phyloP scores from a whole-genome alignment of 2,888 invertebrate species.

The Galeopsomyia nigrocyanea region DNA sequence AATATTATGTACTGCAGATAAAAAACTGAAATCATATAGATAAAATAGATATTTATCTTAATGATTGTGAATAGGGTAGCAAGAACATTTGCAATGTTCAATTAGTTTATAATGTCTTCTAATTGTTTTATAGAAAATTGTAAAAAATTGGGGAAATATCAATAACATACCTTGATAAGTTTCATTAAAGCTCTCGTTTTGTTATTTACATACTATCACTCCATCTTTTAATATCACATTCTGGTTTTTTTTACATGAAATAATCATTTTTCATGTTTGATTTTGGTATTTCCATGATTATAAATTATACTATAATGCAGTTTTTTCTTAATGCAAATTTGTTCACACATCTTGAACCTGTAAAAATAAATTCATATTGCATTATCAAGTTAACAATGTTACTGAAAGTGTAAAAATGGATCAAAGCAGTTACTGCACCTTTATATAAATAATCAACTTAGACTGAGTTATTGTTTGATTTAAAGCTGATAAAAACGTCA shows the following conservation, averaged over 20 bases:
- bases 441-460: too few species aligned
- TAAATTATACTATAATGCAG: conserved; percentile 18
- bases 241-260: conserved; percentile 10
- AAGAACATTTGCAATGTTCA: not conserved
- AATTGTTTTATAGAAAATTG: not conserved
- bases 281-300: conserved; percentile 1
- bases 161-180: conserved; percentile 27
- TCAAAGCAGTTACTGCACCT: too few species aligned
- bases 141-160: not conserved
- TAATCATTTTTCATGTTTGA: conserved; percentile 36
- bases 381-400: too few species aligned
- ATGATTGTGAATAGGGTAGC: not conserved
- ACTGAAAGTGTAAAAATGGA: too few species aligned
- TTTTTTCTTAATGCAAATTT: not conserved
- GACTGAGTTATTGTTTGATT: too few species aligned
- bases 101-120: conserved; percentile 3
- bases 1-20: conserved; percentile 11
- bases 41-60: not conserved
- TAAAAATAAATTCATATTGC: too few species aligned
- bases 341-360: too few species aligned
- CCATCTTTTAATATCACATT: conserved; percentile 22
- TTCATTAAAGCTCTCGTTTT: conserved; percentile 27
- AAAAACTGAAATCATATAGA: conserved; percentile 23
- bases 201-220: conserved; percentile 30
- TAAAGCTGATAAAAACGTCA: too few species aligned